phyloP scores from a whole-genome alignment of 23 tunicate genomes.

The Phallusia fumigata region DNA sequence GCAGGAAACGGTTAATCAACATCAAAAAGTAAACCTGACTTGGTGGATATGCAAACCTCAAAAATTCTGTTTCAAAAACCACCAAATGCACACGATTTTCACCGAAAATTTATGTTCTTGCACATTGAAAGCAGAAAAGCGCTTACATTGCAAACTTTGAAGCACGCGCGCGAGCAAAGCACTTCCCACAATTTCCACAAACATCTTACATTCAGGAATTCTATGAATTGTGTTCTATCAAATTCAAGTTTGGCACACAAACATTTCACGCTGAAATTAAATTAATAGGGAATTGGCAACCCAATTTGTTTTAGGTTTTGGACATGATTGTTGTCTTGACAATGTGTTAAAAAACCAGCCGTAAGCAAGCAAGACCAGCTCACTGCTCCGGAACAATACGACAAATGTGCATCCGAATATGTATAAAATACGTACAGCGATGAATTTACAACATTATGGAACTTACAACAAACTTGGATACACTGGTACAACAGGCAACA shows the following conservation, averaged over 20 bases:
- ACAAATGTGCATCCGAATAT: not conserved
- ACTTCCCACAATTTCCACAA: not conserved
- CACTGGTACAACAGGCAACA: too few relatives aligned
- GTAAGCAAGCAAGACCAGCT: slow-evolving; percentile 7
- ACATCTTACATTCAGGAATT: not conserved
- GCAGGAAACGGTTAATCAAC: too few relatives aligned
- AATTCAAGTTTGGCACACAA: too few relatives aligned
- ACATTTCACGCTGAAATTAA: too few relatives aligned
- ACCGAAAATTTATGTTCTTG: not conserved
- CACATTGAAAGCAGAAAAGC: not conserved
- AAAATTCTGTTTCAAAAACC: too few relatives aligned
- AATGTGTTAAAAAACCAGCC: not conserved
- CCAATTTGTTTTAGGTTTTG: too few relatives aligned
- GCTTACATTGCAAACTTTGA: not conserved
- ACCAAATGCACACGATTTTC: not conserved
- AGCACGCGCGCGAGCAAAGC: slow-evolving; percentile 13
- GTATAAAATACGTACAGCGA: not conserved
- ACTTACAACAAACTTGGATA: not conserved
- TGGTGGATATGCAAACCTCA: too few relatives aligned
- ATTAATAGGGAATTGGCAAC: too few relatives aligned
- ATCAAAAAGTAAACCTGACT: too few relatives aligned
- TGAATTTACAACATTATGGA: not conserved
- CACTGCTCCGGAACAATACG: slow-evolving; percentile 4
- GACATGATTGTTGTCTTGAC: too few relatives aligned
- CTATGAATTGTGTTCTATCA: too few relatives aligned